A percentile compares a stretch with the other conserved stretches of the same genome.
These are phyloP conservation scores for Pristionchus fissidentatus DNA, from an alignment of 2,888 invertebrate genomes.

Conservation along the genomic window DNA sequence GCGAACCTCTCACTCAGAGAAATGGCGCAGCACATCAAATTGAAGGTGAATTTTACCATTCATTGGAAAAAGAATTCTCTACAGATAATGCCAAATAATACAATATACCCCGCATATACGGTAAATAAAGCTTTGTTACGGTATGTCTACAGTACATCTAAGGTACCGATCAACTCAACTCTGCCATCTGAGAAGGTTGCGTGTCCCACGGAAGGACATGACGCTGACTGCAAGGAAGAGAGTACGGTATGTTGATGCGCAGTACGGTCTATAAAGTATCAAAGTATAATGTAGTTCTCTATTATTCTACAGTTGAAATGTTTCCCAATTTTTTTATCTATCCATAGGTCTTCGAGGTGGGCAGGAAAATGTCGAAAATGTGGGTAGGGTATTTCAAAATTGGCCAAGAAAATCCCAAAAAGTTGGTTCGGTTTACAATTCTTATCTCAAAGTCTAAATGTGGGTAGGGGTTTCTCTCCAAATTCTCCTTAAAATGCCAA, in stretches of 20 bases:
- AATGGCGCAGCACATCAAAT: conserved; percentile 36
- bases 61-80: background rate
- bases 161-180: background rate
- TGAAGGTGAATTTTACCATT: background rate
- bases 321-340: too few species aligned
- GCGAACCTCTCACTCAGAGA: conserved; percentile 12
- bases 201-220: conserved; percentile 57
- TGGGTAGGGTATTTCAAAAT: too few species aligned
- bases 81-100: too few species aligned
- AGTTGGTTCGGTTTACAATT: too few species aligned
- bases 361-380: too few species aligned
- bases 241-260: conserved; percentile 56
- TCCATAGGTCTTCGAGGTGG: too few species aligned
- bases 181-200: conserved; percentile 40
- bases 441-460: too few species aligned
- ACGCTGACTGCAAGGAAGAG: conserved; percentile 59
- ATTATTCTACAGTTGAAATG: too few species aligned
- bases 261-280: background rate
- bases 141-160: background rate
- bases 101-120: too few species aligned
- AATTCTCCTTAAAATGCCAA: too few species aligned
- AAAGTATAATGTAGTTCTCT: background rate
- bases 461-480: too few species aligned
- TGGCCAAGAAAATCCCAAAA: too few species aligned
- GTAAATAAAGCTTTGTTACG: background rate